These are phyloP conservation scores for Macrostomum cliftonense DNA, from an alignment of 2,888 invertebrate genomes.

Conservation along the genomic window DNA sequence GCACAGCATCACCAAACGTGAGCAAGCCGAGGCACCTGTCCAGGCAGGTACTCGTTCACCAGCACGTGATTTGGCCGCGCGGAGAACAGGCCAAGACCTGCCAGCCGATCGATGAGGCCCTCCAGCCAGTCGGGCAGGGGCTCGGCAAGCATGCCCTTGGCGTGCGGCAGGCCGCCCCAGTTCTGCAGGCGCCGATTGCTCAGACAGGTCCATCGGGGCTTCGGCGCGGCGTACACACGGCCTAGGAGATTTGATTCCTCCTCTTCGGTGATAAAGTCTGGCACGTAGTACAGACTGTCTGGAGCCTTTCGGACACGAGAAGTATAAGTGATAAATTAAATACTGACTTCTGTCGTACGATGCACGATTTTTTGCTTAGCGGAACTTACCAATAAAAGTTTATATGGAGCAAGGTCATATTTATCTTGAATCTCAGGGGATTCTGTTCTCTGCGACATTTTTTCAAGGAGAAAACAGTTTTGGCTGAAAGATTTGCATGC, in stretches of 20 bases:
- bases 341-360: too few relatives aligned
- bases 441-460: too few relatives aligned
- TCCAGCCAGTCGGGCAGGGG: constrained; percentile 66
- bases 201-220: constrained; percentile 88
- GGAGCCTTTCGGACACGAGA: constrained; percentile 18
- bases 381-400: too few relatives aligned
- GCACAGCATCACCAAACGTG: too few relatives aligned
- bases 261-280: constrained; percentile 58
- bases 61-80: constrained; percentile 73
- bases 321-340: too few relatives aligned
- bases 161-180: constrained; percentile 79
- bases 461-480: too few relatives aligned
- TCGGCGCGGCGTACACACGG: constrained; percentile 56
- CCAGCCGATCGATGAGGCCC: constrained; percentile 51
- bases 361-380: too few relatives aligned
- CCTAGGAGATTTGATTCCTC: constrained; percentile 48
- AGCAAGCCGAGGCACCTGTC: constrained; percentile 49
- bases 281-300: constrained; percentile 54
- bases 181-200: constrained; percentile 79
- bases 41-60: constrained; percentile 75
- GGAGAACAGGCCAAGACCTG: constrained; percentile 50
- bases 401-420: too few relatives aligned
- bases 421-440: too few relatives aligned
- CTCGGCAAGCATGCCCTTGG: constrained; percentile 78
- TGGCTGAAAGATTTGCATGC: too few relatives aligned